phyloP scores from a whole-genome alignment of 2,888 invertebrate species.

The Hetaerina titia region DNA sequence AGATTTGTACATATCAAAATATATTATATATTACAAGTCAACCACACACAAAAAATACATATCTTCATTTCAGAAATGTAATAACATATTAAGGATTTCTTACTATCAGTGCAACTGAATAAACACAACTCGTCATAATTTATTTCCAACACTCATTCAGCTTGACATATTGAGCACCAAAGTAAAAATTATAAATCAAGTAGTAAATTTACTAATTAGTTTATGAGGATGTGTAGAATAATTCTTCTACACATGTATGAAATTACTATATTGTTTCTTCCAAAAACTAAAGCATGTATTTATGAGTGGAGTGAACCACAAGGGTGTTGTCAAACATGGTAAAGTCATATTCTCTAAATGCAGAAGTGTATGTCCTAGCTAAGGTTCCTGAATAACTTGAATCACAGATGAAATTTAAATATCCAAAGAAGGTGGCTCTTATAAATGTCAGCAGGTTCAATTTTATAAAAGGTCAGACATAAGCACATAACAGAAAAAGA shows the following conservation, averaged over 20 bases:
- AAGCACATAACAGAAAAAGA: not conserved
- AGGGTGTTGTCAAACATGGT: too few relatives aligned
- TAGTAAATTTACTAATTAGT: not conserved
- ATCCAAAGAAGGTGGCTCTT: not conserved
- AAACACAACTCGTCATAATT: not conserved
- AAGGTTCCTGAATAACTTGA: too few relatives aligned
- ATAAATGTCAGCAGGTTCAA: not conserved
- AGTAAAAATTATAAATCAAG: not conserved
- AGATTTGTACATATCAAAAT: not conserved
- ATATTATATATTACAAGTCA: not conserved
- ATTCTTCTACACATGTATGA: too few relatives aligned
- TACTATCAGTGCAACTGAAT: not conserved
- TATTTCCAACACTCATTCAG: not conserved
- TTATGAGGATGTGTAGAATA: not conserved
- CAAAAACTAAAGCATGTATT: too few relatives aligned
- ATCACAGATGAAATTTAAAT: not conserved
- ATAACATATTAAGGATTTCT: not conserved
- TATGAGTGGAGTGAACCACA: too few relatives aligned
- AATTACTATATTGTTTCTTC: not conserved
- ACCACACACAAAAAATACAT: slow-evolving; percentile 17
- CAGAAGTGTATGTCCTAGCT: too few relatives aligned
- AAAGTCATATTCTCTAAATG: too few relatives aligned
- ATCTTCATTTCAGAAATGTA: not conserved
- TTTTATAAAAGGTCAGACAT: not conserved
- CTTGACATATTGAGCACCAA: not conserved